These are phyloP conservation scores for Synergus itoensis DNA, from an alignment of 2,888 invertebrate genomes.

Conservation along the genomic window DNA sequence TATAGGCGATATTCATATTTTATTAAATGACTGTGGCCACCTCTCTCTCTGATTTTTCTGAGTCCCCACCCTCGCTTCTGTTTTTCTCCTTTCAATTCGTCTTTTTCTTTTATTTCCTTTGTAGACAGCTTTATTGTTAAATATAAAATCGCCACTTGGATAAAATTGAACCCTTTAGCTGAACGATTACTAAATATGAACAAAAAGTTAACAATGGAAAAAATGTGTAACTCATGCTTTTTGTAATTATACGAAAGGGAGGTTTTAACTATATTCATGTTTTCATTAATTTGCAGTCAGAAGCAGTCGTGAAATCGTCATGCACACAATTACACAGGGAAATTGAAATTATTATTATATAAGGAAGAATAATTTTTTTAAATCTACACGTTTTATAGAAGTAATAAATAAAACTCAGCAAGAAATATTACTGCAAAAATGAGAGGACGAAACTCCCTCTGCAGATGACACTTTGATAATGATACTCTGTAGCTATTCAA, in stretches of 20 bases:
- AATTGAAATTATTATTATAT: neutral
- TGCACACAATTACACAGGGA: too few relatives aligned
- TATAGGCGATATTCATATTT: slow-evolving; percentile 78
- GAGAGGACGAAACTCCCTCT: slow-evolving; percentile 62
- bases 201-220: slow-evolving; percentile 20
- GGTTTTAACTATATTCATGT: too few relatives aligned
- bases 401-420: slow-evolving; percentile 21
- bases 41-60: slow-evolving; percentile 48
- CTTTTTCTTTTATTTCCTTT: slow-evolving; percentile 43
- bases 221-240: neutral
- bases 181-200: slow-evolving; percentile 3
- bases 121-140: slow-evolving; percentile 39
- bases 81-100: slow-evolving; percentile 53
- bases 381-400: neutral
- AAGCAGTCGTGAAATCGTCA: too few relatives aligned
- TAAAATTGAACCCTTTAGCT: slow-evolving; percentile 36
- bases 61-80: slow-evolving; percentile 54
- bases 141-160: slow-evolving; percentile 38
- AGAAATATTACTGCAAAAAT: slow-evolving; percentile 21
- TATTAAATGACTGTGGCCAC: slow-evolving; percentile 72
- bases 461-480: slow-evolving; percentile 76
- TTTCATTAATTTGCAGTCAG: too few relatives aligned
- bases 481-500: slow-evolving; percentile 73
- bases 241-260: too few relatives aligned
- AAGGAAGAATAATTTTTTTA: neutral